Evolutionary conservation across 2,797 vertebrate species (phyloP).

Genomic region (Hoplostethus mediterraneus): DNA sequence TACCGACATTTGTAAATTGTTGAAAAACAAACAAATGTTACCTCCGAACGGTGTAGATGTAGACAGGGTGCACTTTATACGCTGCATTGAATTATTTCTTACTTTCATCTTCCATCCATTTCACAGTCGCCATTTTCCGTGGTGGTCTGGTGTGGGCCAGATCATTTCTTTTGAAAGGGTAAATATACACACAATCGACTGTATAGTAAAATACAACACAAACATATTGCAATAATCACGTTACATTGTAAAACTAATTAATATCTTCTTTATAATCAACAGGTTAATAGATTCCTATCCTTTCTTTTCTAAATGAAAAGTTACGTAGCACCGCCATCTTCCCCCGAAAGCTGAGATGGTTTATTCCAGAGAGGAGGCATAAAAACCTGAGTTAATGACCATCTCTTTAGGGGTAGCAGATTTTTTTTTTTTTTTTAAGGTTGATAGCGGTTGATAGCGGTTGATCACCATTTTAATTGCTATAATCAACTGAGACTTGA

Average conservation of each 20-base stretch:
- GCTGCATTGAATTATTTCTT: slow-evolving; percentile 86
- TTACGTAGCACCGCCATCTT: slow-evolving; percentile 48
- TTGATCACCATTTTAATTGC: slow-evolving; percentile 54
- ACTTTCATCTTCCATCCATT: slow-evolving; percentile 89
- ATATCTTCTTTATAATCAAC: background rate
- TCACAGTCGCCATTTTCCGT: slow-evolving; percentile 89
- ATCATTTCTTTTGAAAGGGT: slow-evolving; percentile 74
- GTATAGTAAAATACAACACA: background rate
- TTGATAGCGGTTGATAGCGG: slow-evolving; percentile 51
- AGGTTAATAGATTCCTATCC: background rate
- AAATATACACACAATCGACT: slow-evolving; percentile 8
- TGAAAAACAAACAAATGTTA: slow-evolving; percentile 66
- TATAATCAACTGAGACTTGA: slow-evolving; percentile 24
- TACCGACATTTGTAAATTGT: slow-evolving; percentile 26
- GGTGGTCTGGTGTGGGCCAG: slow-evolving; percentile 84
- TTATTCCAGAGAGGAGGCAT: slow-evolving; percentile 84
- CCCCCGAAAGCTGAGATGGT: slow-evolving; percentile 73
- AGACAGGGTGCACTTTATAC: slow-evolving; percentile 69
- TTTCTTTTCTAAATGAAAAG: slow-evolving; percentile 30
- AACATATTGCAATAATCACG: background rate
- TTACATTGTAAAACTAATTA: rapidly evolving
- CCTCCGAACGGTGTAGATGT: slow-evolving; percentile 75
- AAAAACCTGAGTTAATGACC: slow-evolving; percentile 81
- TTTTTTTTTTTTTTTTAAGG: slow-evolving; percentile 64
- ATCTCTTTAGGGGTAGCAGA: slow-evolving; percentile 72